Evolutionary conservation across 2,797 vertebrate genomes (phyloP).

Genomic region (Acanthis flammea): DNA sequence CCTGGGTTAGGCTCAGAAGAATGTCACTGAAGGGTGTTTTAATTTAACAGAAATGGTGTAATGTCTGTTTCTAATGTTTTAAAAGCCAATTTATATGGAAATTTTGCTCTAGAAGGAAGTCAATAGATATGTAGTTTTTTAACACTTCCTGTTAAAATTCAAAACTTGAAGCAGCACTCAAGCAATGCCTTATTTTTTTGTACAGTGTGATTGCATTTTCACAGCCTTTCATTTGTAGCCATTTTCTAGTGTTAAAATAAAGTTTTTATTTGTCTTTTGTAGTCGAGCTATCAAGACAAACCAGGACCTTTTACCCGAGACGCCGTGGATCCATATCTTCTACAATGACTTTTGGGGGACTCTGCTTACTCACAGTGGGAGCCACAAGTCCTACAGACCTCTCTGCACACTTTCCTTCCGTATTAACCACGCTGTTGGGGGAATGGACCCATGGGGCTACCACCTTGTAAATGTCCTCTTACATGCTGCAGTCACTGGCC

Average conservation of each 20-base stretch:
- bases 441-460: slow-evolving; percentile 95
- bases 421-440: slow-evolving; percentile 89
- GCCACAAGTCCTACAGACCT: slow-evolving; percentile 97
- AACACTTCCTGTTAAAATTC: slow-evolving; percentile 50
- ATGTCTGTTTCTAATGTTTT: slow-evolving; percentile 76
- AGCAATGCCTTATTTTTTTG: background rate
- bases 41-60: slow-evolving; percentile 70
- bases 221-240: background rate
- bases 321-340: slow-evolving; percentile 95
- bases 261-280: slow-evolving; percentile 66
- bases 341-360: slow-evolving; percentile 99
- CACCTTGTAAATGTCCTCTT: slow-evolving; percentile 91
- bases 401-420: slow-evolving; percentile 98
- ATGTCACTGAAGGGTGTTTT: slow-evolving; percentile 74
- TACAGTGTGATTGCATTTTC: background rate
- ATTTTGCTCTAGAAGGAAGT: slow-evolving; percentile 70
- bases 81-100: slow-evolving; percentile 80
- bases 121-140: slow-evolving; percentile 61
- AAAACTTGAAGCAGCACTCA: slow-evolving; percentile 51
- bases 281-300: slow-evolving; percentile 99
- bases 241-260: slow-evolving; percentile 33
- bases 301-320: slow-evolving; percentile 96
- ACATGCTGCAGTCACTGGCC: slow-evolving; percentile 87
- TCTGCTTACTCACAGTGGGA: slow-evolving; percentile 95
- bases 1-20: slow-evolving; percentile 65